Evolutionary conservation across 2,797 vertebrate genomes (phyloP), one percentile per base, ranked within the genome.

Genomic region (Enteromius unitaeniatus): DNA sequence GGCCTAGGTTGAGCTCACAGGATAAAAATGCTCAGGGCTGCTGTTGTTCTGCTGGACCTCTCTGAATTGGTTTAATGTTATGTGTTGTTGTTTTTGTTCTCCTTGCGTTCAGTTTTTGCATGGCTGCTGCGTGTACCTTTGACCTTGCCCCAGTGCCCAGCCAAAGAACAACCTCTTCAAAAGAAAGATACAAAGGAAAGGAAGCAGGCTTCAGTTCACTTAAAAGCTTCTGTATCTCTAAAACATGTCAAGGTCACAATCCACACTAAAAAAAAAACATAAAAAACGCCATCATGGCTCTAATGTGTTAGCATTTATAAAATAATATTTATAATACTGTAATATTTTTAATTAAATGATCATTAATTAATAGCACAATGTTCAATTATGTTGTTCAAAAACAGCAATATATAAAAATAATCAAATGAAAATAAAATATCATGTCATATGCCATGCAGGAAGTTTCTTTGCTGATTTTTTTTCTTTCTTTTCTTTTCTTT

Each of bases 11-110:
- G 40, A 64, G 75, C 58, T 78, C 58, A 78, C 58, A 19, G 55
- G 58, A 78, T 31, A 78, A 78, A 62, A 78, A 65, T 78, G 58
- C 60, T 34, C n/a, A 45, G 53, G 40, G 55, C 58, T 65, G 75
- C 37, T 45, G 34, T 74, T 74, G 28, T 74, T 49, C 75, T 49
- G 42, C 60, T 49, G 60, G 76, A 49, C 58, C 40, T 78, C 17
- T 78, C 58, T 31, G 26, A 65, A 78, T 34, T 64, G 15, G 42
- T 65, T 78, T 31, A 42, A 31, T 78, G 42, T 45, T 78, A 0
- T 10, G 1, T 53, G 28, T 68, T n/a, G 14, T 62, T 49, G 47
- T 42, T 53, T 58, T 45, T 34, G 11, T 31, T 17, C 62, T 67
- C 7, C 11, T 37, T 68, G 19, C 14, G 17, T 78, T 67, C 40